Evolutionary conservation across 2,888 invertebrate genomes (phyloP), one percentile per base, ranked within the genome.

Genomic region (Amphimallon solstitiale): DNA sequence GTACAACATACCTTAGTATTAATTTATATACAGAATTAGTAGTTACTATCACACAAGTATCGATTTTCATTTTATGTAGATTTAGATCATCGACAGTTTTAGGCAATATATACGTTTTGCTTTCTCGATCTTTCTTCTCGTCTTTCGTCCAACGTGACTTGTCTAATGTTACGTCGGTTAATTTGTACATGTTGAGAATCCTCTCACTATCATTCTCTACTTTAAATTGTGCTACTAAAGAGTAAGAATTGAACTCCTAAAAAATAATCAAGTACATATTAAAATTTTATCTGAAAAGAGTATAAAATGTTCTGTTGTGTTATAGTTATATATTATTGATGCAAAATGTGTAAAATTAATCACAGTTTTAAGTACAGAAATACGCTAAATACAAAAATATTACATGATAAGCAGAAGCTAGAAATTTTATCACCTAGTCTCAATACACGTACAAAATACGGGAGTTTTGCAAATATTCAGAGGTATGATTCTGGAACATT

Each of bases 31-130:
- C 84, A 71, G 85, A 85, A 72, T 79, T 80, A 78, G 85, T 86
- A 14, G 89, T 89, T 46, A 90, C 84, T 69, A 89, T 78, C 63
- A 89, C 79, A 78, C 89, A 89, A 43, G 85, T 84, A 77, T 87
- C 87, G 56, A 86, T 80, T 71, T 80, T 79, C 66, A 84, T 83
- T 73, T 81, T 80, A 65, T 83, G 81, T 68, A 85, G 76, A 69
- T 81, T 80, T 62, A 85, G 75, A 74, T 86, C 85, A 64, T 83
- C 80, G 52, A 85, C 77, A 66, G 75, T 80, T 71, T 81, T 83
- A 43, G 84, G 83, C 72, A 85, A 76, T n/a, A 76, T 76, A 73
- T 79, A 82, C 54, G 78, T 76, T 68, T 70, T 75, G 38, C 76
- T 75, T 15, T 64, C 56, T 45, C 76, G 80, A 17, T 78, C 77